Conservation (phyloP, 2,113 vertebrate genomes). For the Psilopogon haemacephalus region DNA sequence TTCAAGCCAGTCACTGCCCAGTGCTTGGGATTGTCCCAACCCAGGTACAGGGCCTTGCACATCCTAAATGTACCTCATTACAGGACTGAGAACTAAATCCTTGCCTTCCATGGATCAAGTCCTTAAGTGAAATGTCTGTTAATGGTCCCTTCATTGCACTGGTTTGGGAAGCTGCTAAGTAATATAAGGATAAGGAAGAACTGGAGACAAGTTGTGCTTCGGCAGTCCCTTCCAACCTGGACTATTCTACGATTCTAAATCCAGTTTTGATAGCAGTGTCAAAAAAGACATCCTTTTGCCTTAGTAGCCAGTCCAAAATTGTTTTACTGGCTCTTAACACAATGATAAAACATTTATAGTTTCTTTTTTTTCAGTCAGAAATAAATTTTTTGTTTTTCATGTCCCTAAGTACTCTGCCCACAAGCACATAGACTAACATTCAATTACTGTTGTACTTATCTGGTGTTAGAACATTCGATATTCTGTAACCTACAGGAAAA, state of each 20-base stretch:
- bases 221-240: too few relatives aligned
- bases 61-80: neutral
- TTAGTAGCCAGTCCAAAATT: neutral
- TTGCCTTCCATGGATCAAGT: neutral
- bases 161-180: neutral
- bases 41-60: too few relatives aligned
- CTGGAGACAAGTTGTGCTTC: neutral
- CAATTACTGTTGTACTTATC: neutral
- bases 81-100: too few relatives aligned
- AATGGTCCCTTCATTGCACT: neutral
- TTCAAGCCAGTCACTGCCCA: too few relatives aligned
- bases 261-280: neutral
- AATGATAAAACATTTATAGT: neutral
- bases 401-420: neutral
- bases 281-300: neutral
- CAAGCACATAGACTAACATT: neutral
- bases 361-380: neutral
- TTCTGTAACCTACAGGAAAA: constrained; percentile 20
- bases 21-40: too few relatives aligned
- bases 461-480: neutral
- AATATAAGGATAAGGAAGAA: too few relatives aligned
- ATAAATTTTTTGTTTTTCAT: neutral
- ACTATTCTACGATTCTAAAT: neutral
- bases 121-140: neutral
- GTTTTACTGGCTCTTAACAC: neutral